Conservation (phyloP, 1,140 invertebrate species). For the Lysiphlebus fabarum region DNA sequence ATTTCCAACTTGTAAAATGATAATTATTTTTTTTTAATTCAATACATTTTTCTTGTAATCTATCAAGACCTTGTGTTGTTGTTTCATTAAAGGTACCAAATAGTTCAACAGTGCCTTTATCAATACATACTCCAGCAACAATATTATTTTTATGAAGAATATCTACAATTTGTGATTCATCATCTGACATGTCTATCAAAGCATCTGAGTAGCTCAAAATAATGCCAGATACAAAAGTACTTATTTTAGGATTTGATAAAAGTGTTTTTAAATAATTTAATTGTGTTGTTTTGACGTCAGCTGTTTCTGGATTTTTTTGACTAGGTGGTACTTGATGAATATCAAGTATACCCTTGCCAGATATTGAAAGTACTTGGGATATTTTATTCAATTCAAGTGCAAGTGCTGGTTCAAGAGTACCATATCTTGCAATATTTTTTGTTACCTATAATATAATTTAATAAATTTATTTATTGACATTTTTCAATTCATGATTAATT, state of each 20-base stretch:
- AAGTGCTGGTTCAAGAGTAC: conserved; percentile 44
- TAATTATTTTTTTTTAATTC: conserved; percentile 98
- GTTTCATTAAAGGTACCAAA: conserved; percentile 89
- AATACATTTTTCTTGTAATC: conserved; percentile 87
- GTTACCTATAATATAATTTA: too few relatives aligned
- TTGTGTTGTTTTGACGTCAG: not conserved
- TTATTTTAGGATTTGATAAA: not conserved
- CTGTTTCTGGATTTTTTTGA: not conserved
- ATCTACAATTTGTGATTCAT: conserved; percentile 78
- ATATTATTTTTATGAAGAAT: conserved; percentile 78
- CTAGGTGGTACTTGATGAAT: conserved; percentile 52
- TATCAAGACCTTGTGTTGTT: conserved; percentile 96
- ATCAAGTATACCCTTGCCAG: conserved; percentile 58
- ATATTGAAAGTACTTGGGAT: conserved; percentile 59
- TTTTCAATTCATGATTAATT: too few relatives aligned
- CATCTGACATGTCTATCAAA: conserved; percentile 87
- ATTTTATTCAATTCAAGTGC: conserved; percentile 61
- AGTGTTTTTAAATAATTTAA: not conserved
- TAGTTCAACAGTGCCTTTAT: conserved; percentile 81
- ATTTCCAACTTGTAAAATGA: conserved; percentile 97
- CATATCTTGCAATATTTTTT: conserved; percentile 23
- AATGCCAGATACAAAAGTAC: conserved; percentile 59
- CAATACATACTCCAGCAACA: conserved; percentile 90
- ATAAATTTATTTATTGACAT: too few relatives aligned
- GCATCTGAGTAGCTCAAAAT: conserved; percentile 97